phyloP scores from a whole-genome alignment of 2,797 vertebrate genomes.

The Eulemur coronatus region DNA sequence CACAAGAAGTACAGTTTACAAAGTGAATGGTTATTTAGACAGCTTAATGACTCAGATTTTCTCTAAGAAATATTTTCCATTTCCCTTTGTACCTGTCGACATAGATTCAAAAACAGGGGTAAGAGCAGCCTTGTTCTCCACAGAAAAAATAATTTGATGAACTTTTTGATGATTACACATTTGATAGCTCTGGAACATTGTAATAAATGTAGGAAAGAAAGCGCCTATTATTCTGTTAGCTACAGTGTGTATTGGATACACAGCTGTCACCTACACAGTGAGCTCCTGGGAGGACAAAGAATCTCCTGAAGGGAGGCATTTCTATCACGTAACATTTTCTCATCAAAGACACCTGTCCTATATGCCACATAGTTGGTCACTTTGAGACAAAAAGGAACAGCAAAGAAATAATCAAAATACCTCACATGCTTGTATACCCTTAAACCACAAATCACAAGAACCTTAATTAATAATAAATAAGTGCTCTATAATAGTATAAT shows the following conservation, averaged over 20 bases:
- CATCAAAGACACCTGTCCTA: not conserved
- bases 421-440: not conserved
- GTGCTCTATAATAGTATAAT: not conserved
- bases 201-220: not conserved
- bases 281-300: not conserved
- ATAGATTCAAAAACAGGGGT: not conserved
- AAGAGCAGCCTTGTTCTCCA: not conserved
- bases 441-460: not conserved
- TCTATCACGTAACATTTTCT: not conserved
- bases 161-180: not conserved
- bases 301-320: not conserved
- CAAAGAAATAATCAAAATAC: not conserved
- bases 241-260: not conserved
- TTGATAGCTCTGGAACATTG: not conserved
- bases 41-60: constrained; percentile 33
- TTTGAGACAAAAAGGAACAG: not conserved
- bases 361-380: not conserved
- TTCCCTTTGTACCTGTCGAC: not conserved
- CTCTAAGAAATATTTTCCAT: constrained; percentile 21
- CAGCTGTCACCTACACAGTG: not conserved
- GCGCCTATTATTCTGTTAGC: not conserved
- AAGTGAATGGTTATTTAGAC: constrained; percentile 36
- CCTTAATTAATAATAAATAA: not conserved
- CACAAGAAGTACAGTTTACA: not conserved
- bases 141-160: not conserved